phyloP scores from a whole-genome alignment of 30 jellyfish, hydroid and myxozoan species.

The Phacellophora camtschatica region DNA sequence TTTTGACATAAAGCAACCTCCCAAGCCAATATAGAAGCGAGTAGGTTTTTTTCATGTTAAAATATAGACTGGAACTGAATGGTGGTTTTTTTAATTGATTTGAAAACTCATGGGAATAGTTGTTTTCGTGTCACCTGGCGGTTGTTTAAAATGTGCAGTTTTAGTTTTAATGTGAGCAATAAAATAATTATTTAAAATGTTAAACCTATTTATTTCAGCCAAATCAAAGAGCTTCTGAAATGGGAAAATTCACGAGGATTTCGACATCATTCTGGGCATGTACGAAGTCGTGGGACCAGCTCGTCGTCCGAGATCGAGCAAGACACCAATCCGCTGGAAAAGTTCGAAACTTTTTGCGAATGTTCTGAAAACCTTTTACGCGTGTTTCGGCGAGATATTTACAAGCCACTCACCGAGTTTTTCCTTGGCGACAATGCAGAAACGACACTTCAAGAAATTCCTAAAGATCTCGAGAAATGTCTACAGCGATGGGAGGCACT shows the following conservation, averaged over 20 bases:
- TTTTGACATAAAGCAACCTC: too few species aligned
- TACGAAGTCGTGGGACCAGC: slow-evolving; percentile 47
- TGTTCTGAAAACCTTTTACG: slow-evolving; percentile 58
- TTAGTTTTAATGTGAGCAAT: too few species aligned
- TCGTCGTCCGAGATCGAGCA: slow-evolving; percentile 51
- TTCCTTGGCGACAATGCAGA: slow-evolving; percentile 36
- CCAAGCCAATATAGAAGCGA: too few species aligned
- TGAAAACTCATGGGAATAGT: too few species aligned
- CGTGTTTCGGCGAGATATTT: slow-evolving; percentile 71
- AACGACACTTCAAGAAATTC: slow-evolving; percentile 53
- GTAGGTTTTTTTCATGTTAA: too few species aligned
- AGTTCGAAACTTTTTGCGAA: slow-evolving; percentile 74
- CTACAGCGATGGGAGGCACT: slow-evolving; percentile 83
- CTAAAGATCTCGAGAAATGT: slow-evolving; percentile 46
- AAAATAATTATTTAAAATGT: too few species aligned
- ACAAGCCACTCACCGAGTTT: slow-evolving; percentile 82
- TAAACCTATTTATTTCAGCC: slow-evolving; percentile 23
- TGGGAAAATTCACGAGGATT: slow-evolving; percentile 74
- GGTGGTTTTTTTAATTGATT: too few species aligned
- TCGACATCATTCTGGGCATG: slow-evolving; percentile 57
- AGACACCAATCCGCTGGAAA: slow-evolving; percentile 72
- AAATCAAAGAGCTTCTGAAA: slow-evolving; percentile 45
- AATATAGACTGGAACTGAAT: too few species aligned
- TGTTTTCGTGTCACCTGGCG: too few species aligned
- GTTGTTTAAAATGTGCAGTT: too few species aligned